Conservation (phyloP, 2,797 vertebrate genomes). For the Ctenosaura bakeri region DNA sequence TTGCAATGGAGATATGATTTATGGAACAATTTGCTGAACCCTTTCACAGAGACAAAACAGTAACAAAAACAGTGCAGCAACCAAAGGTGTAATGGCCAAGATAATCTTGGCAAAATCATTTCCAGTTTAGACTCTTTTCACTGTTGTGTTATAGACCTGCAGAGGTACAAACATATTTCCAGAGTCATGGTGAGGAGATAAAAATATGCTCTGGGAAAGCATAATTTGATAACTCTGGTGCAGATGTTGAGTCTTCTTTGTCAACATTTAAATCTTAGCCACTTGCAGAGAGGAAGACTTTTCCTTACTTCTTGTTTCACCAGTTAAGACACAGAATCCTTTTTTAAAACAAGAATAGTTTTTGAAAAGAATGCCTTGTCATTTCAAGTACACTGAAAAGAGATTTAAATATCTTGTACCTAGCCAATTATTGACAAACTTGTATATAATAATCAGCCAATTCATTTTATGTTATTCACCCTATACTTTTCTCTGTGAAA, state of each 20-base stretch:
- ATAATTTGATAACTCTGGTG: not conserved
- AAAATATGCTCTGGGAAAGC: not conserved
- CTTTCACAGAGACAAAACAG: not conserved
- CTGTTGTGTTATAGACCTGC: not conserved
- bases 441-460: no score
- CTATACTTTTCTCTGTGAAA: no score
- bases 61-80: not conserved
- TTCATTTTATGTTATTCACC: no score
- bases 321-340: no score
- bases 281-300: not conserved
- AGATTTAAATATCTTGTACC: not conserved
- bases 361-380: not conserved
- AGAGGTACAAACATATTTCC: not conserved
- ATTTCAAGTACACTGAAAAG: not conserved
- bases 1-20: not conserved
- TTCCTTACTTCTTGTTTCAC: not conserved
- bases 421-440: not conserved
- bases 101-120: not conserved
- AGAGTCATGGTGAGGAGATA: not conserved
- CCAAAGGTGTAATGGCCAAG: not conserved
- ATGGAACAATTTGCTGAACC: not conserved
- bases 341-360: no score
- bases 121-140: not conserved
- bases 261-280: not conserved
- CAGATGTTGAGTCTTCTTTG: not conserved